Evolutionary conservation across 2,888 invertebrate species (phyloP), one percentile per base, ranked within the genome.

Genomic region (Meliscaeva auricollis): DNA sequence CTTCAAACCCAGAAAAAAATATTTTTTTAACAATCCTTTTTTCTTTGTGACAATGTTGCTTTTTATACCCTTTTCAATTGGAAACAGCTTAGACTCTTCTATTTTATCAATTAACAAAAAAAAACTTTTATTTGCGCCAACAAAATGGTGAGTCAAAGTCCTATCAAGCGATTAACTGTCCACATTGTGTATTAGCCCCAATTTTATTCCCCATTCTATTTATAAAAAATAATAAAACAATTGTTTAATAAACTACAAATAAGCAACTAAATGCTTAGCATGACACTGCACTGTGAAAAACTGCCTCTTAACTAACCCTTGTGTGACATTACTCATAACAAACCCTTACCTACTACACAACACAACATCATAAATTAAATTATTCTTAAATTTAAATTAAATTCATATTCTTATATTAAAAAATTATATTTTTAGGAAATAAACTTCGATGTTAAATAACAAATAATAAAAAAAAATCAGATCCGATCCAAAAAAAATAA

Each of bases 401-500:
- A 13, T 50, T 8, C 60, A 54, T 60, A 54, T 72, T 69, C 44
- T 85, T 76, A 81, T 81, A 44, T 32, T 44, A 32, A 62, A 62
- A 70, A 77, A 35, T 56, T 58, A 20, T 81, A 85, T 81, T 69
- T 85, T 89, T 87, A 91, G 91, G 91, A 90, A 90, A 88, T 90
- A 91, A 91, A 89, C 90, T 90, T 89, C 91, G 91, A 91, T 91
- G 89, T 91, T 90, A 88, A 90, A 89, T 89, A 87, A 89, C 90
- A 88, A 90, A 89, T 89, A 87, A 89, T 89, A 91, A 90, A 88
- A 88, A 89, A 88, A 88, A 87, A 87, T 87, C 80, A 79, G 82
- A 81, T 80, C 72, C 87, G 76, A 81, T 75, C 56, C 82, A 79
- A 83, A 74, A 83, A 9, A 17, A 11, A 26, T 26, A 26, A 26